A percentile compares a stretch with the other conserved stretches of the same genome.
These are phyloP conservation scores for Pollicipes pollicipes DNA, from an alignment of 1,140 invertebrate genomes.

Conservation along the genomic window DNA sequence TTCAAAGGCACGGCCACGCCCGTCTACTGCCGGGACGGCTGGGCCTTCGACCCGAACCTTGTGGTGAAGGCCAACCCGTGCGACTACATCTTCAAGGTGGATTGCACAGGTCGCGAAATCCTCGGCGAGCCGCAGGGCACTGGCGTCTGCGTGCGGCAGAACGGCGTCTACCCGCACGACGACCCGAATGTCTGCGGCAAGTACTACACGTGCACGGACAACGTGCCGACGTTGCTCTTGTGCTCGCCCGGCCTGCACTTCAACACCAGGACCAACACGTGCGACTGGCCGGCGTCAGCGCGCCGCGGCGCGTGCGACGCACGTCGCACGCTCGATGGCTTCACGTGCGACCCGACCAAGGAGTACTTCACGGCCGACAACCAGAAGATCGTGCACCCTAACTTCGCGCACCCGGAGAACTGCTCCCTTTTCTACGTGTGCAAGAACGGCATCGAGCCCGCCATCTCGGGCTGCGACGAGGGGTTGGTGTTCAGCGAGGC, in stretches of 20 bases:
- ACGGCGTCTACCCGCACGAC: constrained; percentile 59
- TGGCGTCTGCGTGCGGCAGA: constrained; percentile 47
- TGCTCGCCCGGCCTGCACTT: constrained; percentile 70
- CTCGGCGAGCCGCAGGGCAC: not conserved
- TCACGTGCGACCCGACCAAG: not conserved
- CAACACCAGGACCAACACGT: constrained; percentile 50
- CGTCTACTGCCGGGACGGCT: constrained; percentile 58
- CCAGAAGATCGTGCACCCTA: not conserved
- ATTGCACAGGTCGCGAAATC: not conserved
- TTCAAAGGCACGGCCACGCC: constrained; percentile 43
- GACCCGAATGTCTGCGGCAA: constrained; percentile 58
- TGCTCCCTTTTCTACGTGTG: not conserved
- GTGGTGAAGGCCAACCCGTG: not conserved
- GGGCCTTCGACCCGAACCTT: not conserved
- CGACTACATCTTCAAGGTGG: not conserved
- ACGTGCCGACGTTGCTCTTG: constrained; percentile 44
- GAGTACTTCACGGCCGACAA: not conserved
- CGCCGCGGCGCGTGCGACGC: not conserved
- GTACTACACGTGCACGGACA: constrained; percentile 64
- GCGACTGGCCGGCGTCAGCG: constrained; percentile 39
- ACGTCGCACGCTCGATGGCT: not conserved
- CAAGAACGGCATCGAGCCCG: not conserved
- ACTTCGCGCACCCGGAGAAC: not conserved
- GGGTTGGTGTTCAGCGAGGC: not conserved
- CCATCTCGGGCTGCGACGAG: not conserved